Conservation (phyloP, 2,113 vertebrate species). For the Burhinus bistriatus region DNA sequence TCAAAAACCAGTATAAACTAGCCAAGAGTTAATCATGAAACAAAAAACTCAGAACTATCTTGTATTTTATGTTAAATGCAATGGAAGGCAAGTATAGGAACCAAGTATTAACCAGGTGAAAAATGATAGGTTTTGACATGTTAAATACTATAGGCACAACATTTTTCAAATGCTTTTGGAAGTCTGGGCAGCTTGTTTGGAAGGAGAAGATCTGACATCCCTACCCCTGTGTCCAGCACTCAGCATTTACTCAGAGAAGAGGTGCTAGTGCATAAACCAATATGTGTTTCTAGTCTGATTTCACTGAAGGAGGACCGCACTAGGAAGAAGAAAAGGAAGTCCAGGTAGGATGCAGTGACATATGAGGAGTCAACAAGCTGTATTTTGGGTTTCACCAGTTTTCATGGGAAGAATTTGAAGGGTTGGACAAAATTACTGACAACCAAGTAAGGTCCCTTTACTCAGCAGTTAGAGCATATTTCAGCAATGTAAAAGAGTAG, state of each 20-base stretch:
- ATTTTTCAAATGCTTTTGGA: not conserved
- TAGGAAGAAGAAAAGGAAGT: not conserved
- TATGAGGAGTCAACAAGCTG: not conserved
- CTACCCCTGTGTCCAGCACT: not conserved
- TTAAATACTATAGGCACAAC: not conserved
- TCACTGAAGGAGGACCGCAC: not conserved
- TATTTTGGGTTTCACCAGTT: not conserved
- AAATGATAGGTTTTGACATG: not conserved
- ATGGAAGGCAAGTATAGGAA: not conserved
- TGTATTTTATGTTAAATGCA: not conserved
- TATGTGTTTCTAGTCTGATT: not conserved
- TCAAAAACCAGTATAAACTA: not conserved
- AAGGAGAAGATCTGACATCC: not conserved
- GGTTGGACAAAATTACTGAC: not conserved
- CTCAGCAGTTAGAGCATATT: not conserved
- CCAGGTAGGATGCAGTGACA: not conserved
- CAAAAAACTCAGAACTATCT: not conserved
- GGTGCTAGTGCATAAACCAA: not conserved
- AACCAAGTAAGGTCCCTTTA: not conserved
- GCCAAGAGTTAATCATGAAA: constrained; percentile 16
- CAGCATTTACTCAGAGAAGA: not conserved
- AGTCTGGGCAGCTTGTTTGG: not conserved
- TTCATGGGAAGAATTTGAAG: not conserved
- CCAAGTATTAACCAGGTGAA: not conserved
- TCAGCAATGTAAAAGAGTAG: not conserved